A percentile compares a stretch with the other conserved stretches of the same genome.
Conservation (phyloP, 2,113 vertebrate genomes). For the Atherinomorus stipes region DNA sequence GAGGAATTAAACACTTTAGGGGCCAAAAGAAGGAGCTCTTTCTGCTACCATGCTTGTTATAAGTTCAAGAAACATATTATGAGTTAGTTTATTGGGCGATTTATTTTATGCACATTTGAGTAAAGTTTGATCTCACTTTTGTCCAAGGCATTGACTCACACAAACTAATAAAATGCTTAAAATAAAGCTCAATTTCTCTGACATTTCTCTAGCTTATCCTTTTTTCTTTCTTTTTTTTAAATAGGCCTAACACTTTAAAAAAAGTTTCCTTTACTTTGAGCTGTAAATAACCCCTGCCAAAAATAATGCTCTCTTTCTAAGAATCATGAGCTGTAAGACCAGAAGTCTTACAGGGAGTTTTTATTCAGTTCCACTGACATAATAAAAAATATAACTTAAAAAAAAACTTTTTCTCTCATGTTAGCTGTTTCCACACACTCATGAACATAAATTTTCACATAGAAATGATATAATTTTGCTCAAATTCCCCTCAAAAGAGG, state of each 20-base stretch:
- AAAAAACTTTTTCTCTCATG: neutral
- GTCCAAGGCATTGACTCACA: neutral
- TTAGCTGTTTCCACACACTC: neutral
- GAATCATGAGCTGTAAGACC: neutral
- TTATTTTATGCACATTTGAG: neutral
- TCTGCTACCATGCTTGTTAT: neutral
- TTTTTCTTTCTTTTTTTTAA: neutral
- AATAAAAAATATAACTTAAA: neutral
- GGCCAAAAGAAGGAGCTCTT: neutral
- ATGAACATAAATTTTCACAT: neutral
- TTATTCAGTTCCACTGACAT: neutral
- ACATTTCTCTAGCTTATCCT: too few relatives aligned
- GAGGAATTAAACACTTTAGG: neutral
- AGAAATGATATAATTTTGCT: neutral
- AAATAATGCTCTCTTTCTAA: neutral
- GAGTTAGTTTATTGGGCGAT: neutral
- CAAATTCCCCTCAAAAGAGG: neutral
- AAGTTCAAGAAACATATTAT: neutral
- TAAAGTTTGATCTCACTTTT: neutral
- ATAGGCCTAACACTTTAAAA: neutral
- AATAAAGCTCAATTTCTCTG: neutral
- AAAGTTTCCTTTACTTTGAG: neutral
- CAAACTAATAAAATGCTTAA: neutral
- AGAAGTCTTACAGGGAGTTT: neutral
- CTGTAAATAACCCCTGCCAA: neutral